These are phyloP conservation scores for Cataglyphis albicans DNA, from an alignment of 2,888 invertebrate genomes.

Conservation along the genomic window DNA sequence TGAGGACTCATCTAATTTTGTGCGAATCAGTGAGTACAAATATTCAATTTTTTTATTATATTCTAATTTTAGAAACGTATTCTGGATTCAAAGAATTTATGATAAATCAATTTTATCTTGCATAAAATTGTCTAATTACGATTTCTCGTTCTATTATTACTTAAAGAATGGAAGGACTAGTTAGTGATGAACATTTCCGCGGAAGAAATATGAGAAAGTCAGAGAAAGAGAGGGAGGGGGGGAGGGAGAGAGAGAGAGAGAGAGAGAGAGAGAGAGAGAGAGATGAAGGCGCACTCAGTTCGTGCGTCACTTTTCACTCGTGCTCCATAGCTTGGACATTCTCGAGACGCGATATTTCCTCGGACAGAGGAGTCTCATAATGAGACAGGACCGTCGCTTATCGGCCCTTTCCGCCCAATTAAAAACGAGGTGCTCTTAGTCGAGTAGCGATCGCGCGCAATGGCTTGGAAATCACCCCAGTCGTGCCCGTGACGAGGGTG, in stretches of 20 bases:
- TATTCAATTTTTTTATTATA: slow-evolving; percentile 16
- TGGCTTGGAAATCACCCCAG: slow-evolving; percentile 72
- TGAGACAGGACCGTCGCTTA: slow-evolving; percentile 70
- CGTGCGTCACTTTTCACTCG: slow-evolving; percentile 47
- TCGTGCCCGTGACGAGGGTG: slow-evolving; percentile 70
- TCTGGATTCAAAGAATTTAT: background rate
- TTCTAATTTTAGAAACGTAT: background rate
- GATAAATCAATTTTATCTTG: background rate
- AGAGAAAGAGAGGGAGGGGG: background rate
- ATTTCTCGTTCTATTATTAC: slow-evolving; percentile 22
- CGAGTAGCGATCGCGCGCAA: slow-evolving; percentile 65
- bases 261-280: background rate
- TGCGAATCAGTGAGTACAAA: background rate
- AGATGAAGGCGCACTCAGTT: slow-evolving; percentile 26
- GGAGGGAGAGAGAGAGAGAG: too few species aligned
- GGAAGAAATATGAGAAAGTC: slow-evolving; percentile 18
- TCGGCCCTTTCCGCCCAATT: slow-evolving; percentile 78
- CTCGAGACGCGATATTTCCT: slow-evolving; percentile 59
- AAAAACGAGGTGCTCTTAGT: slow-evolving; percentile 71
- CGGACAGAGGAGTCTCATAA: slow-evolving; percentile 60
- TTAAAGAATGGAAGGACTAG: slow-evolving; percentile 10
- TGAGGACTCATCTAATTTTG: background rate
- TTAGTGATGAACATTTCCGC: background rate
- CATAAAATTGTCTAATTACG: slow-evolving; percentile 22
- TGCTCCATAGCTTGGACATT: slow-evolving; percentile 41